Percentiles rank a stretch among this genome's conserved stretches.
phyloP scores from a whole-genome alignment of 2,797 vertebrate genomes.

The Balearica regulorum region DNA sequence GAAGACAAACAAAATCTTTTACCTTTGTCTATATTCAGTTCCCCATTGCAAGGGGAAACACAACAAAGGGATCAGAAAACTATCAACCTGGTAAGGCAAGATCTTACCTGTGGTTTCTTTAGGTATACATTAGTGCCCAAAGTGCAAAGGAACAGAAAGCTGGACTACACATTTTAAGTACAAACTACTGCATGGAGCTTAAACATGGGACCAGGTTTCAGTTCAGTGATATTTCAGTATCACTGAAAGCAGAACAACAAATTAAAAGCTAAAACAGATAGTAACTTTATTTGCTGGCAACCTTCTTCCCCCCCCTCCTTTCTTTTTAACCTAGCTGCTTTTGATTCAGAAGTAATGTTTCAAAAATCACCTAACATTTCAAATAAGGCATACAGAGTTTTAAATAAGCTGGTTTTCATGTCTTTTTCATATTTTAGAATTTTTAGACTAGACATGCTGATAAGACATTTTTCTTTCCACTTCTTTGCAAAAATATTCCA shows the following conservation, averaged over 20 bases:
- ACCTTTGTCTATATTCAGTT: background rate
- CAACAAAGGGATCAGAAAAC: background rate
- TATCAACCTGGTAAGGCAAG: background rate
- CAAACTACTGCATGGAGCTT: background rate
- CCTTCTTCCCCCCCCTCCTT: background rate
- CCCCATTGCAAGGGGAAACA: background rate
- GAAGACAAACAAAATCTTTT: background rate
- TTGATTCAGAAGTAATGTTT: background rate
- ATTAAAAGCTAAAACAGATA: background rate
- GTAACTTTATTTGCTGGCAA: background rate
- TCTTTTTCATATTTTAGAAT: background rate
- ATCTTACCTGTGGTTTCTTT: background rate
- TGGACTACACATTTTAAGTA: background rate
- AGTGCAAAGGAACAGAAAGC: background rate
- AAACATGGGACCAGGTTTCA: background rate
- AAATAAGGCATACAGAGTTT: background rate
- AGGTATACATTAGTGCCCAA: background rate
- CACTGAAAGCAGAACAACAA: background rate
- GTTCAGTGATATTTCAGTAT: background rate
- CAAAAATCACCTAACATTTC: background rate
- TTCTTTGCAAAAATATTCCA: background rate
- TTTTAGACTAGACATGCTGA: background rate
- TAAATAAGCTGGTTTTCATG: background rate
- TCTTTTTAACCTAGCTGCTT: background rate
- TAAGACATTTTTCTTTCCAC: background rate